These are phyloP conservation scores for Hypotaenidia okinawae DNA, from an alignment of 2,797 vertebrate genomes.

Conservation along the genomic window DNA sequence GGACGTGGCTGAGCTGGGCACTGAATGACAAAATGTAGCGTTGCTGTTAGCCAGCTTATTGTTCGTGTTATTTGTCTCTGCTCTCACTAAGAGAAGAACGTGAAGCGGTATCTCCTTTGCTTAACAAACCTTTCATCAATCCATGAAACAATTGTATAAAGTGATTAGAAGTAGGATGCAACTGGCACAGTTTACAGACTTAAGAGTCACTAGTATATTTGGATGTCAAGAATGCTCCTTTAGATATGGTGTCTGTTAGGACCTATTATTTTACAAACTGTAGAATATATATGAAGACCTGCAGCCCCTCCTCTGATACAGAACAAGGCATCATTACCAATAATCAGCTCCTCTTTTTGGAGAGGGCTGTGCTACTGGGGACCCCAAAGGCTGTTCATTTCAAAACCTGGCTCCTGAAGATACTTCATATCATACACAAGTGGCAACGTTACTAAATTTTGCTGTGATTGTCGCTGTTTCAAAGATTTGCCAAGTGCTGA, in stretches of 20 bases:
- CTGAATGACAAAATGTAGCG: neutral
- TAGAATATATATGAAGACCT: neutral
- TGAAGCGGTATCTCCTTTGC: neutral
- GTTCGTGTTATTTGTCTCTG: conserved; percentile 1
- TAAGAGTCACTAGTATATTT: neutral
- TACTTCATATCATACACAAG: conserved; percentile 17
- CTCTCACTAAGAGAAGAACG: conserved; percentile 2
- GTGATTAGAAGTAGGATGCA: neutral
- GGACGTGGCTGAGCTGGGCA: conserved; percentile 16
- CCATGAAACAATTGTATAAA: neutral
- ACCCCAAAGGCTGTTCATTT: conserved; percentile 11
- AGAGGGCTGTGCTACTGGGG: neutral
- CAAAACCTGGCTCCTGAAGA: neutral
- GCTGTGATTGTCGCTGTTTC: conserved; percentile 22
- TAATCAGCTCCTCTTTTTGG: neutral
- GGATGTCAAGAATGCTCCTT: neutral
- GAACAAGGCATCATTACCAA: neutral
- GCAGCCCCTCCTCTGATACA: neutral
- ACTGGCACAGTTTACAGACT: neutral
- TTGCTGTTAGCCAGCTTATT: conserved; percentile 45
- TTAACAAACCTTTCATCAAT: neutral
- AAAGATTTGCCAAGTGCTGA: conserved; percentile 43
- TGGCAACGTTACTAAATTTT: conserved; percentile 37
- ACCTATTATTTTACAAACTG: neutral
- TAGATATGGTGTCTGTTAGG: neutral